Evolutionary conservation across 2,888 invertebrate genomes (phyloP).

Genomic region (Anodontia alba): DNA sequence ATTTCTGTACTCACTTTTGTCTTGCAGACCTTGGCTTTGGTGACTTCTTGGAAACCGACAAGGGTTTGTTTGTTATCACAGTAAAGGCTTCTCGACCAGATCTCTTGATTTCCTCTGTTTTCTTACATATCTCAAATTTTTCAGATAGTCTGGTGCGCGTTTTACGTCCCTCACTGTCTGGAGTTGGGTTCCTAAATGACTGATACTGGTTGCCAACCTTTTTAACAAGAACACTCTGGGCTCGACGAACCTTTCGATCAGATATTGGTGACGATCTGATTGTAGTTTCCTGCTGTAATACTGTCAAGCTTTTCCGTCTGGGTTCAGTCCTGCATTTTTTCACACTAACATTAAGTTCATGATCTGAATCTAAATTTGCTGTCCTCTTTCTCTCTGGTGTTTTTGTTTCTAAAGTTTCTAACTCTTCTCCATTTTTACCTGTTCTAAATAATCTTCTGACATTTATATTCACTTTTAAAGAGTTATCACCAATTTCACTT

Average conservation of each 20-base stretch:
- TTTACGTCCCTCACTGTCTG: constrained; percentile 55
- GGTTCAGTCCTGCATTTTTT: constrained; percentile 69
- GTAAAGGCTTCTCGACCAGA: constrained; percentile 39
- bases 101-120: constrained; percentile 24
- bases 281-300: constrained; percentile 24
- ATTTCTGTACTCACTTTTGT: constrained; percentile 41
- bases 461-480: too few relatives aligned
- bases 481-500: not conserved
- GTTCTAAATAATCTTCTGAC: too few relatives aligned
- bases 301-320: constrained; percentile 39
- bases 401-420: not conserved
- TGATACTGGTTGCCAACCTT: constrained; percentile 59
- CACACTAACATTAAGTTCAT: not conserved
- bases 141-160: constrained; percentile 52
- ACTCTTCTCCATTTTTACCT: not conserved
- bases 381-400: not conserved
- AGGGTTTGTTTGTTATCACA: constrained; percentile 42
- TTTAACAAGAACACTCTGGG: constrained; percentile 60
- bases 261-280: constrained; percentile 30
- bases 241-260: constrained; percentile 48
- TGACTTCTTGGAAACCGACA: constrained; percentile 9
- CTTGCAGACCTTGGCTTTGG: constrained; percentile 43
- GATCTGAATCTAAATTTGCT: not conserved
- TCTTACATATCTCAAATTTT: constrained; percentile 51
- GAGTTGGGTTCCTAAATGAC: constrained; percentile 68